These are phyloP conservation scores for Arvicanthis niloticus DNA, from an alignment of 2,113 vertebrate species.

Conservation along the genomic window DNA sequence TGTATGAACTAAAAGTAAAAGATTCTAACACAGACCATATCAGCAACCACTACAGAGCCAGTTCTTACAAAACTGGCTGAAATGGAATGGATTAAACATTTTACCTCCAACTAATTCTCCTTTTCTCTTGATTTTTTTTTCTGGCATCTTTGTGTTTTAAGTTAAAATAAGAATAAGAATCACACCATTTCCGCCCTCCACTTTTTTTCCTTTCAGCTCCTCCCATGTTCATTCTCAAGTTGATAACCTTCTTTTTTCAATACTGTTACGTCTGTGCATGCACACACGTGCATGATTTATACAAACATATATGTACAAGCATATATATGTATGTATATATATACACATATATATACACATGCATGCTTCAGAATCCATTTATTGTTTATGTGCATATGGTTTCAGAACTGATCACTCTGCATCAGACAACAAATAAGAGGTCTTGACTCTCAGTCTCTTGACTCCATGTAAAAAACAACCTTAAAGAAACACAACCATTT, in stretches of 20 bases:
- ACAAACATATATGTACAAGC: background rate
- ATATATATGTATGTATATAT: background rate
- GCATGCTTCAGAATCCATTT: background rate
- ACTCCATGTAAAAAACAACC: background rate
- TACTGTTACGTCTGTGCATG: background rate
- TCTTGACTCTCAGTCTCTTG: background rate
- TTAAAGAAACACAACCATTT: conserved; percentile 33
- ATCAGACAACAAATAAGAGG: background rate
- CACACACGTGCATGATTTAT: too few relatives aligned
- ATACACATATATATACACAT: background rate
- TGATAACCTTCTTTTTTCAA: background rate
- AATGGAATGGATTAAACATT: background rate
- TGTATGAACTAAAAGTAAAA: background rate
- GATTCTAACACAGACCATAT: background rate
- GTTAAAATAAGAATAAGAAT: background rate
- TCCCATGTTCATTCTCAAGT: background rate
- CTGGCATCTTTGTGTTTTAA: background rate
- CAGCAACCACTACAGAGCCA: background rate
- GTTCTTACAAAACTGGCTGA: conserved; percentile 16
- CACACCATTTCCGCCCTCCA: background rate
- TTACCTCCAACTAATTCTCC: background rate
- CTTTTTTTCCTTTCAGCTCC: background rate
- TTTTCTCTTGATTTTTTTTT: background rate
- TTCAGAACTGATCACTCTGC: background rate
- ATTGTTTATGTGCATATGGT: background rate